phyloP scores from a whole-genome alignment of 2,888 invertebrate species.

The Synanthedon formicaeformis region DNA sequence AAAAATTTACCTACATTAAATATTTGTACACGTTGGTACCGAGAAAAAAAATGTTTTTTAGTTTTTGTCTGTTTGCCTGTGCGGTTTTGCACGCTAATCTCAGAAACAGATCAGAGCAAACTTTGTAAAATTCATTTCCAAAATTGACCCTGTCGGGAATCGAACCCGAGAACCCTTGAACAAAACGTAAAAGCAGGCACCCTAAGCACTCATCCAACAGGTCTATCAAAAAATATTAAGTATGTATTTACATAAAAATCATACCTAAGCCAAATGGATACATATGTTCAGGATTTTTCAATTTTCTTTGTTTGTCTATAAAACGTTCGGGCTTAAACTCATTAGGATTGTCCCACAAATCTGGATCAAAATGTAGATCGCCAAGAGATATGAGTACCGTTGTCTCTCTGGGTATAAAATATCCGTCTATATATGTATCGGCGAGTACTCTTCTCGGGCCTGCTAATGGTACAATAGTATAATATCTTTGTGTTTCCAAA shows the following conservation, averaged over 20 bases:
- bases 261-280: slow-evolving; percentile 77
- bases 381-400: slow-evolving; percentile 64
- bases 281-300: slow-evolving; percentile 66
- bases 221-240: too few species aligned
- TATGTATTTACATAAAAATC: slow-evolving; percentile 3
- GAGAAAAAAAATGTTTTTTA: too few species aligned
- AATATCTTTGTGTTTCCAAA: slow-evolving; percentile 68
- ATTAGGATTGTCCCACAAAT: slow-evolving; percentile 69
- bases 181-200: too few species aligned
- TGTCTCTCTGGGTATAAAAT: slow-evolving; percentile 59
- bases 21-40: too few species aligned
- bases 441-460: slow-evolving; percentile 60
- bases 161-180: too few species aligned
- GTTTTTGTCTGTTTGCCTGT: too few species aligned
- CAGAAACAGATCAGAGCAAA: too few species aligned
- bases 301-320: slow-evolving; percentile 62
- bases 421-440: slow-evolving; percentile 44
- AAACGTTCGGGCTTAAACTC: slow-evolving; percentile 74
- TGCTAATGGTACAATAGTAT: slow-evolving; percentile 63
- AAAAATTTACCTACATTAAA: too few species aligned
- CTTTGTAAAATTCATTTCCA: too few species aligned
- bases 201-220: too few species aligned
- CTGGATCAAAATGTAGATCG: slow-evolving; percentile 65
- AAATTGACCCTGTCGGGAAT: too few species aligned
- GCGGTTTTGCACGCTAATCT: too few species aligned